A percentile compares a stretch with the other conserved stretches of the same genome.
Conservation (phyloP, 2,113 vertebrate species). For the Anhinga anhinga region DNA sequence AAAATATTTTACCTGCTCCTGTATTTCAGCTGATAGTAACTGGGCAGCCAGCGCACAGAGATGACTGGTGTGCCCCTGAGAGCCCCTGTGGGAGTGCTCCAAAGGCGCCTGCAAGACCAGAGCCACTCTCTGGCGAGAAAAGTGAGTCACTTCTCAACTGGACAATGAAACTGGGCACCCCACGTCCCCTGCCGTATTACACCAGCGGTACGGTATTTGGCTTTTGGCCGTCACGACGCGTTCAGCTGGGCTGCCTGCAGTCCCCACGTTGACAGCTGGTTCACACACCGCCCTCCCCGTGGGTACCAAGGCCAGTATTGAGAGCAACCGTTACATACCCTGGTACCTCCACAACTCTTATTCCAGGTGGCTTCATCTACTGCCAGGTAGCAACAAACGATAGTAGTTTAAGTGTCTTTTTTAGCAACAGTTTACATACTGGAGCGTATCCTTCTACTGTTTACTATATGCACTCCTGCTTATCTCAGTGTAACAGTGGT, state of each 20-base stretch:
- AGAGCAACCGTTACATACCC: not conserved
- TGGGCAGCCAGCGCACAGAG: not conserved
- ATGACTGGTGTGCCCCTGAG: not conserved
- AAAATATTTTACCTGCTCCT: not conserved
- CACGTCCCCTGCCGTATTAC: not conserved
- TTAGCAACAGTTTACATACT: not conserved
- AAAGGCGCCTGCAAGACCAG: not conserved
- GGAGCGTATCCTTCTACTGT: not conserved
- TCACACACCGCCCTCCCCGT: accelerated
- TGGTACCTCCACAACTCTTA: accelerated
- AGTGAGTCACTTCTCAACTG: too few relatives aligned
- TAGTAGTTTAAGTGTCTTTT: not conserved
- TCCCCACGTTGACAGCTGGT: accelerated
- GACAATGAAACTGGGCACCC: not conserved
- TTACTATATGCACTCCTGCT: not conserved
- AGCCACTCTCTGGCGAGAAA: not conserved
- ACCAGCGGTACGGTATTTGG: accelerated
- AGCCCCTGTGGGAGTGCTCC: not conserved
- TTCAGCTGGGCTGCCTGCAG: not conserved
- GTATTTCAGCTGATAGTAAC: not conserved
- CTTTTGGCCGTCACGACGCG: accelerated
- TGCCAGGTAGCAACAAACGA: not conserved
- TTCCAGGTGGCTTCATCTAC: not conserved
- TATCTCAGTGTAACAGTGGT: not conserved
- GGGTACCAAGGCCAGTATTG: not conserved